Percentiles rank a stretch among this genome's conserved stretches.
Evolutionary conservation across 2,888 invertebrate species (phyloP).

Genomic region (Linnaemya vulpina): DNA sequence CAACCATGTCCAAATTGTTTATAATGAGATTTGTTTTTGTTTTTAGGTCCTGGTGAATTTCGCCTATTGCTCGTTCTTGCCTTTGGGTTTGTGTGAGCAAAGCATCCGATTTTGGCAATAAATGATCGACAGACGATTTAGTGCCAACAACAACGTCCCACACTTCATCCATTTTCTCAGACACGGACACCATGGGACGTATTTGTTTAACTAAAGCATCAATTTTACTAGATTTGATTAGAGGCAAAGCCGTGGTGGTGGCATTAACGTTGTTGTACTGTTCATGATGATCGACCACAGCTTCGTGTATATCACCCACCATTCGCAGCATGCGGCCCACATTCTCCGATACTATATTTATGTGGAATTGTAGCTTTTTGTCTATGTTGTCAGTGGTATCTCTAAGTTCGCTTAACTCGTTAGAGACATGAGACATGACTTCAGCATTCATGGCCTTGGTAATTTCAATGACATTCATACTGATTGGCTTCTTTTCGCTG

Average conservation of each 20-base stretch:
- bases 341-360: conserved; percentile 92
- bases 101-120: conserved; percentile 94
- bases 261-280: conserved; percentile 83
- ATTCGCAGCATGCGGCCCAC: conserved; percentile 90
- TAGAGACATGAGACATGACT: conserved; percentile 91
- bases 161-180: conserved; percentile 95
- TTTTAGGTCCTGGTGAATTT: conserved; percentile 92
- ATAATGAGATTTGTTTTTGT: conserved; percentile 93
- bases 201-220: conserved; percentile 92
- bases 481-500: conserved; percentile 93
- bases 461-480: conserved; percentile 92
- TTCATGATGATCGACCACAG: conserved; percentile 89
- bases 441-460: conserved; percentile 92
- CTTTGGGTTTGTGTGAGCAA: conserved; percentile 92
- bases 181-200: conserved; percentile 92
- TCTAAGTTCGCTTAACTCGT: conserved; percentile 90
- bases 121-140: conserved; percentile 92
- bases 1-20: conserved; percentile 93
- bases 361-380: conserved; percentile 92
- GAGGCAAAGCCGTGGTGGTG: conserved; percentile 85
- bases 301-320: conserved; percentile 92
- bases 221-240: conserved; percentile 88
- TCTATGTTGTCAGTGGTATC: conserved; percentile 91
- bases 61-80: conserved; percentile 93
- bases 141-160: conserved; percentile 95